phyloP scores from a whole-genome alignment of 2,113 vertebrate genomes.

The Polypterus senegalus region DNA sequence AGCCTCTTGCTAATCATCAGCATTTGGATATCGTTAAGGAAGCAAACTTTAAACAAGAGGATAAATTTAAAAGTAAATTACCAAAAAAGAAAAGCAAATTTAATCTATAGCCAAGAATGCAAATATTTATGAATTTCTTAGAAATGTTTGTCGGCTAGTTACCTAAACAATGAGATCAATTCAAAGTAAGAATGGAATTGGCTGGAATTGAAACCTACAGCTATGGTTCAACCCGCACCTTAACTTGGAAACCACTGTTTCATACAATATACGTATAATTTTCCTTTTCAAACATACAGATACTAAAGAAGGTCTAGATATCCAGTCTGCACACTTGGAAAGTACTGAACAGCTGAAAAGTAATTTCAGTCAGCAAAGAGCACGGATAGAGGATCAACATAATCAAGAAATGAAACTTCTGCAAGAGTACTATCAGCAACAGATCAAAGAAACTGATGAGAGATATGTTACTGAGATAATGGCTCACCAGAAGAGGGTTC shows the following conservation, averaged over 20 bases:
- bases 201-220: too few species aligned
- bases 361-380: conserved; percentile 36
- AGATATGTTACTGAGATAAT: conserved; percentile 50
- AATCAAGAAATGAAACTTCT: conserved; percentile 55
- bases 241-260: background rate
- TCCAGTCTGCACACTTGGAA: conserved; percentile 21
- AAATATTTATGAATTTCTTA: too few species aligned
- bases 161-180: too few species aligned
- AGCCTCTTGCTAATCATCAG: too few species aligned
- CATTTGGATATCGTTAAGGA: too few species aligned
- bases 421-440: conserved; percentile 53
- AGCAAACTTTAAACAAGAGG: too few species aligned
- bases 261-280: background rate
- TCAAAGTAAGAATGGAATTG: too few species aligned
- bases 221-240: too few species aligned
- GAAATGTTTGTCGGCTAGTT: too few species aligned
- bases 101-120: too few species aligned
- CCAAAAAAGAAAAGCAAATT: too few species aligned
- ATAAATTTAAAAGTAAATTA: too few species aligned
- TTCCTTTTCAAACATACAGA: conserved; percentile 6
- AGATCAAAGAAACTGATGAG: conserved; percentile 59
- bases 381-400: conserved; percentile 56
- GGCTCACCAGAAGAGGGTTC: conserved; percentile 52
- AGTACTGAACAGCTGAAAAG: conserved; percentile 43
- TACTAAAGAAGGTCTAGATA: conserved; percentile 11